Evolutionary conservation across 2,113 vertebrate genomes (phyloP).

Genomic region (Phycodurus eques): DNA sequence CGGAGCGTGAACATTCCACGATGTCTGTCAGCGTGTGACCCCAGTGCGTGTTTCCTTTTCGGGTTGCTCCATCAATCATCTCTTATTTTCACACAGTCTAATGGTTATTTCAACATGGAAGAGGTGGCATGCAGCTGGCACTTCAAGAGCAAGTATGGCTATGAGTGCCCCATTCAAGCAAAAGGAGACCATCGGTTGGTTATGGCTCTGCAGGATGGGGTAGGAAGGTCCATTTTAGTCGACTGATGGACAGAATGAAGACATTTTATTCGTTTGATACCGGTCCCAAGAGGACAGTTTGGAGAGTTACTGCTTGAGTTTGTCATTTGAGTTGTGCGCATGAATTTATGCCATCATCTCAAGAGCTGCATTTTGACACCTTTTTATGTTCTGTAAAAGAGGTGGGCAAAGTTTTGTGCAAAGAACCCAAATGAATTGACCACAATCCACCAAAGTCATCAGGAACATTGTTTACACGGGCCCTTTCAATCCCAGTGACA

Average conservation of each 20-base stretch:
- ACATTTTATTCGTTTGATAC: not conserved
- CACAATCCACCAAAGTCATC: conserved; percentile 30
- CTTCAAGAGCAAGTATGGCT: conserved; percentile 3
- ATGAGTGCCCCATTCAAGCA: conserved; percentile 4
- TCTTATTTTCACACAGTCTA: conserved; percentile 40
- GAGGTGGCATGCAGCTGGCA: conserved; percentile 13
- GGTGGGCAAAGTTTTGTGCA: conserved; percentile 1
- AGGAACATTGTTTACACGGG: conserved; percentile 37
- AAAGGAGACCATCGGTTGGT: not conserved
- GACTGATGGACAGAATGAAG: not conserved
- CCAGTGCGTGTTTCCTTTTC: conserved; percentile 48
- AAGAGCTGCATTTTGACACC: too few relatives aligned
- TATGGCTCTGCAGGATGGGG: not conserved
- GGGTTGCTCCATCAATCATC: conserved; percentile 51
- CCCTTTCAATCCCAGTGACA: conserved; percentile 30
- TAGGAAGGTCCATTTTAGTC: not conserved
- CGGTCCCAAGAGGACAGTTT: too few relatives aligned
- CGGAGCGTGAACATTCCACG: conserved; percentile 50
- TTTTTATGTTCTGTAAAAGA: too few relatives aligned
- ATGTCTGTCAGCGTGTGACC: conserved; percentile 47
- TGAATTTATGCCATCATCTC: not conserved
- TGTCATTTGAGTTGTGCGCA: too few relatives aligned
- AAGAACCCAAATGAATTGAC: conserved; percentile 37
- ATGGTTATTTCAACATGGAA: conserved; percentile 26
- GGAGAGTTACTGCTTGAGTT: not conserved